Conservation (phyloP, 1,140 invertebrate genomes). For the Zeugodacus cucurbitae region DNA sequence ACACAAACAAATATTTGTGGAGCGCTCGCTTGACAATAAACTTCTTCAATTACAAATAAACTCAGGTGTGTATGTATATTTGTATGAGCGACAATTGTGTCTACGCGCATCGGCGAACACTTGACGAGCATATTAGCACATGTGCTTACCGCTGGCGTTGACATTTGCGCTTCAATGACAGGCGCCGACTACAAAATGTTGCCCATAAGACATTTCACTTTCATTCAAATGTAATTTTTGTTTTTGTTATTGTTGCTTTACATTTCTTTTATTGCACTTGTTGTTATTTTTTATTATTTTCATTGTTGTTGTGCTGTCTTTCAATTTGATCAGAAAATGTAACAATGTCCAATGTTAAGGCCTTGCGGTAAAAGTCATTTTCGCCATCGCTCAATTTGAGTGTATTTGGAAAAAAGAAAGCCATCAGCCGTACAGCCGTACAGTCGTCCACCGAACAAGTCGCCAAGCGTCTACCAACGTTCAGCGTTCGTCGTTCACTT, state of each 20-base stretch:
- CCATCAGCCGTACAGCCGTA: not conserved
- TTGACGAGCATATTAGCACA: not conserved
- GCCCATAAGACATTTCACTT: constrained; percentile 17
- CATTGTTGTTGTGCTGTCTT: not conserved
- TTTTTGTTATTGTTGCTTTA: not conserved
- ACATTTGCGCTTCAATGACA: not conserved
- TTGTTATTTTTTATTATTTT: not conserved
- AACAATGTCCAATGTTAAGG: not conserved
- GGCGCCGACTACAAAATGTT: not conserved
- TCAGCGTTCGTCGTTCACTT: not conserved
- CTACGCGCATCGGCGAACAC: not conserved
- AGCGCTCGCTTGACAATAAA: not conserved
- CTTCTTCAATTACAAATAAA: not conserved
- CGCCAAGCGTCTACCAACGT: not conserved
- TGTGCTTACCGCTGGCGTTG: not conserved
- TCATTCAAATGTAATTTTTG: not conserved
- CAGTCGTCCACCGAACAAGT: too few species aligned
- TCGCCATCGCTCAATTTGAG: not conserved
- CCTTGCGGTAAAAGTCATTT: constrained; percentile 17
- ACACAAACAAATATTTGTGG: not conserved
- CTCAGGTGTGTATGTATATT: too few species aligned
- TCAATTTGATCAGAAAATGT: not conserved
- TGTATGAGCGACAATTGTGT: not conserved
- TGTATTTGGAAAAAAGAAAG: not conserved
- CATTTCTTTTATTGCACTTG: not conserved